Evolutionary conservation across 2,797 vertebrate species (phyloP), one percentile per base, ranked within the genome.

Genomic region (Oophaga sylvatica): DNA sequence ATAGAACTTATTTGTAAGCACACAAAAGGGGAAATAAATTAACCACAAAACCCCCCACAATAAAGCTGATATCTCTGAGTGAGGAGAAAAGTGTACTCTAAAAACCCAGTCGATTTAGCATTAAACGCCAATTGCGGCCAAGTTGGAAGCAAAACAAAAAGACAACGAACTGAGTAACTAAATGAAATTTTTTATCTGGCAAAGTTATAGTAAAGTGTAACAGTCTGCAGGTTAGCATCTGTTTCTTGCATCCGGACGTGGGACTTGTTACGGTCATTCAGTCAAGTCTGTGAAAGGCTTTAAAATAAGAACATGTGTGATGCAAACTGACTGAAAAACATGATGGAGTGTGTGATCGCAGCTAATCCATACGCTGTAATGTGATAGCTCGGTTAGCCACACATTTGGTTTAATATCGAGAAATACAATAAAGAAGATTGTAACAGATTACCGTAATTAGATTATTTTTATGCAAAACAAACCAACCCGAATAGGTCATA

Each of bases 301-400:
- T 63, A 80, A 80, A 45, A 75, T 73, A 12, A 80, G 59, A 62
- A 63, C 57, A 63, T 22, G 22, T 81, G 80, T 48, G 10, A 81
- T 19, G 53, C 35, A 45, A 65, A 81, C n/a, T 65, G 60, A 13
- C 56, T 20, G 15, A 45, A 45, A 26, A 45, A 16, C 5, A 57
- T n/a, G 8, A 11, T 41, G 8, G 1, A 65, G 35, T 8, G 80
- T 26, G 62, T 26, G 20, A 81, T 65, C 62, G 20, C 10, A 41
- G 35, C 20, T 45, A 45, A 73, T 12, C 20, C 73, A 48, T 19
- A 76, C 41, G 20, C 19, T 63, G 31, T 62, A 41, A 81, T 15
- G 60, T 45, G 60, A 76, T 13, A 7, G 26, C 48, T 56, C 26
- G 22, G 11, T 26, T 56, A 56, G 26, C 13, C 7, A 48, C 80